Evolutionary conservation across 1,140 invertebrate species (phyloP).

Genomic region (Drosophila sproati): DNA sequence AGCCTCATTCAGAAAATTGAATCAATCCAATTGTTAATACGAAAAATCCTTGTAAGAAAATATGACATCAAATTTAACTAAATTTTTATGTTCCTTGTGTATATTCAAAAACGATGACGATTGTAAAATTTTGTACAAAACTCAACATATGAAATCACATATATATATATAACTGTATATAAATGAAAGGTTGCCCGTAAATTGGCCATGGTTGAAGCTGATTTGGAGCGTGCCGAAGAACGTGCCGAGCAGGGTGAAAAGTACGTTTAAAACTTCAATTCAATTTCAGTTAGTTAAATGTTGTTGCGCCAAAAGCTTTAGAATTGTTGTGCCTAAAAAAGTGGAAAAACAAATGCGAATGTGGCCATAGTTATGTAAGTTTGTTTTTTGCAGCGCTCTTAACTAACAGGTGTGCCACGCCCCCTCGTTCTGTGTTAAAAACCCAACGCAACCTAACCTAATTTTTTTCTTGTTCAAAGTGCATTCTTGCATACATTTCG

Average conservation of each 20-base stretch:
- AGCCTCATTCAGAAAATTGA: conserved; percentile 11
- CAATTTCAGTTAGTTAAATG: conserved; percentile 24
- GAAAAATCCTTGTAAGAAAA: conserved; percentile 26
- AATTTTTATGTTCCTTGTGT: conserved; percentile 68
- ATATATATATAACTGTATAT: conserved; percentile 46
- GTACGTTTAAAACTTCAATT: conserved; percentile 89
- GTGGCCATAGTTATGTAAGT: conserved; percentile 41
- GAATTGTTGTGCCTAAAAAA: conserved; percentile 46
- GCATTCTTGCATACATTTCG: conserved; percentile 35
- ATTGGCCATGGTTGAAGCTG: conserved; percentile 99
- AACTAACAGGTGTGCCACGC: conserved; percentile 30
- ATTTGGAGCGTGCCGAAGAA: conserved; percentile 99
- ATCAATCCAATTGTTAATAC: conserved; percentile 24
- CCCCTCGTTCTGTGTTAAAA: conserved; percentile 26
- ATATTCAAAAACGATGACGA: conserved; percentile 40
- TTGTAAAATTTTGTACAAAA: conserved; percentile 47
- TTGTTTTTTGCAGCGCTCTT: conserved; percentile 45
- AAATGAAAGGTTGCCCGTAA: conserved; percentile 98
- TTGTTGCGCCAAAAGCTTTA: conserved; percentile 53
- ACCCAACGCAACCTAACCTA: conserved; percentile 75
- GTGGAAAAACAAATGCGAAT: conserved; percentile 11
- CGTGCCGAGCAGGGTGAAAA: conserved; percentile 99
- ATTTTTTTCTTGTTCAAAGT: conserved; percentile 49
- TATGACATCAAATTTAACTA: conserved; percentile 56
- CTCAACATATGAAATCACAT: conserved; percentile 47